phyloP scores from a whole-genome alignment of 2,113 vertebrate genomes.

The Eulemur rufifrons region DNA sequence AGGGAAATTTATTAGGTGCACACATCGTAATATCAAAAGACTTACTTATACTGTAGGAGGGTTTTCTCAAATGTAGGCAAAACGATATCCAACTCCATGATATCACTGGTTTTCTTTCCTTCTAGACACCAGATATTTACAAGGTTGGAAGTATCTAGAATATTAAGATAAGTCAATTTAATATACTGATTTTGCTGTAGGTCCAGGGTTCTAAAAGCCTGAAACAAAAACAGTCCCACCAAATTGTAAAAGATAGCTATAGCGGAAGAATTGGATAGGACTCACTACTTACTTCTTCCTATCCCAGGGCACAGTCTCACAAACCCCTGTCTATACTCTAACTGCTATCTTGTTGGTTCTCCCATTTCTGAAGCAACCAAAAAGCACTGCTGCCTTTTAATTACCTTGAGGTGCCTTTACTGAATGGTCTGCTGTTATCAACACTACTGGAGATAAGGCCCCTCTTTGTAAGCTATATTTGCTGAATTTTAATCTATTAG shows the following conservation, averaged over 20 bases:
- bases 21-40: neutral
- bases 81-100: constrained; percentile 86
- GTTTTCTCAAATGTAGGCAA: constrained; percentile 83
- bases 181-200: neutral
- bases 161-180: constrained; percentile 15
- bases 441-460: neutral
- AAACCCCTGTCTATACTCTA: neutral
- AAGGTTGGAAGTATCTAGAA: constrained; percentile 70
- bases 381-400: neutral
- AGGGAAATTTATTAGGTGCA: neutral
- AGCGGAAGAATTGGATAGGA: rapidly evolving
- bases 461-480: neutral
- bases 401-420: neutral
- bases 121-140: constrained; percentile 77
- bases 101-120: constrained; percentile 69
- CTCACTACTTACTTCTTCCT: neutral
- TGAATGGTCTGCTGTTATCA: neutral
- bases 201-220: neutral
- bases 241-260: neutral
- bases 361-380: neutral
- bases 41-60: constrained; percentile 84
- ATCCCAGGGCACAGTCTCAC: neutral
- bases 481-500: neutral
- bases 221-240: neutral
- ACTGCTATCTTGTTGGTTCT: too few species aligned